Percentiles rank a stretch among this genome's conserved stretches.
Conservation (phyloP, 1,140 invertebrate species). For the Diploscapter pachys region DNA sequence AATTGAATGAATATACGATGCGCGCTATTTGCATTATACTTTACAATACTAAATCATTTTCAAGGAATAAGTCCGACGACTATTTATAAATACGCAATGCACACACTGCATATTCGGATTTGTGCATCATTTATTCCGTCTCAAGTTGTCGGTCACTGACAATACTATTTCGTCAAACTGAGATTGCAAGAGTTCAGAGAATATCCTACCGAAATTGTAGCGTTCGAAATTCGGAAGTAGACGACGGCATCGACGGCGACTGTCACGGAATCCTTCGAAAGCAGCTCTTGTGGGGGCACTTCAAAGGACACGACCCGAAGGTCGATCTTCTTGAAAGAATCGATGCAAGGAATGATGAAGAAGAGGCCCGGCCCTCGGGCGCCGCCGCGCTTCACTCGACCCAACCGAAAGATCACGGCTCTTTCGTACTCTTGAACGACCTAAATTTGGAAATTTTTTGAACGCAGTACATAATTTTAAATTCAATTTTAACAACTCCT, state of each 20-base stretch:
- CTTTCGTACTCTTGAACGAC: constrained; percentile 65
- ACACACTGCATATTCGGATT: too few relatives aligned
- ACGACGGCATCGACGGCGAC: constrained; percentile 67
- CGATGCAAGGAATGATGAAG: constrained; percentile 63
- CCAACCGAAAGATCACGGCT: constrained; percentile 64
- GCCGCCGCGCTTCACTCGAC: constrained; percentile 64
- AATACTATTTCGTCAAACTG: neutral
- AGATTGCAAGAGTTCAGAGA: neutral
- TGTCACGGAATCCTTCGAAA: constrained; percentile 67
- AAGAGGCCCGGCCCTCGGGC: constrained; percentile 60
- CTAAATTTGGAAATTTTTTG: constrained; percentile 42
- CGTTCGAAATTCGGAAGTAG: constrained; percentile 73
- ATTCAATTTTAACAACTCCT: neutral
- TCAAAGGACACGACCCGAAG: constrained; percentile 67
- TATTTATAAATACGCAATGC: too few relatives aligned
- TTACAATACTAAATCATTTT: too few relatives aligned
- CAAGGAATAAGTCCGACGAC: too few relatives aligned
- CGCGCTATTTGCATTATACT: too few relatives aligned
- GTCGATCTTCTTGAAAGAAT: constrained; percentile 64
- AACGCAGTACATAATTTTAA: constrained; percentile 1
- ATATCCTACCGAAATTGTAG: constrained; percentile 78
- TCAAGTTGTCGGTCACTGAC: neutral
- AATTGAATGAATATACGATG: too few relatives aligned
- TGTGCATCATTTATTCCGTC: too few relatives aligned
- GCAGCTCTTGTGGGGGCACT: constrained; percentile 67